phyloP scores from a whole-genome alignment of 2,113 vertebrate species.

The Seriola aureovittata region DNA sequence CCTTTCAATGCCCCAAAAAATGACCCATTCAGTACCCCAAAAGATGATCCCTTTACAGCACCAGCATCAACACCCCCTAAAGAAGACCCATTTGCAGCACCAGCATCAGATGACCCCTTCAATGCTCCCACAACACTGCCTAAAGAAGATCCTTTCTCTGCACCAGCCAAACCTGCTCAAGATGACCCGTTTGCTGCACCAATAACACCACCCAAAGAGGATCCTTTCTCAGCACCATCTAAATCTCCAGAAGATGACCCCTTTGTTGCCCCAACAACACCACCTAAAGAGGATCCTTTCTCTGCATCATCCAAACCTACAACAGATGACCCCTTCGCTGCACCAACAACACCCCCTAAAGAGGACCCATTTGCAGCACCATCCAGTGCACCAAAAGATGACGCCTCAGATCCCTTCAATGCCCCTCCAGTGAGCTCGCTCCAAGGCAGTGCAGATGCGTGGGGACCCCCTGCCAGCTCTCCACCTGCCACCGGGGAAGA shows the following conservation, averaged over 20 bases:
- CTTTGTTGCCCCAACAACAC: conserved; percentile 26
- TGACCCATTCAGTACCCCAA: conserved; percentile 23
- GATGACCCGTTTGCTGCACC: conserved; percentile 33
- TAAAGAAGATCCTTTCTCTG: conserved; percentile 29
- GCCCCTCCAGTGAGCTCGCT: conserved; percentile 34
- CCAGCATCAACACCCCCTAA: conserved; percentile 37
- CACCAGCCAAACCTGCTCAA: conserved; percentile 2
- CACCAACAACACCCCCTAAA: conserved; percentile 16
- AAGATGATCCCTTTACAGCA: conserved; percentile 48
- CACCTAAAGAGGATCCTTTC: conserved; percentile 51
- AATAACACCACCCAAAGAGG: conserved; percentile 1
- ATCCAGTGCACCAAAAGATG: conserved; percentile 40
- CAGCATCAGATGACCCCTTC: conserved; percentile 41
- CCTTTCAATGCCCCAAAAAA: conserved; percentile 16
- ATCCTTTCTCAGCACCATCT: conserved; percentile 20
- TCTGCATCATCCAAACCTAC: conserved; percentile 11
- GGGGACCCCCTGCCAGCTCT: conserved; percentile 59
- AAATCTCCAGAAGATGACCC: conserved; percentile 20
- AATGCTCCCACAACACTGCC: conserved; percentile 16
- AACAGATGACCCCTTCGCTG: conserved; percentile 39
- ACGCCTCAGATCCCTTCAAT: conserved; percentile 68
- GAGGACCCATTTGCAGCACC: conserved; percentile 43
- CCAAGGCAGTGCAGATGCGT: conserved; percentile 38
- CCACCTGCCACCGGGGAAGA: conserved; percentile 63
- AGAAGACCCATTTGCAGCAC: conserved; percentile 46